Percentiles rank a stretch among this genome's conserved stretches.
Conservation (phyloP, 1,140 invertebrate genomes). For the Notospermus geniculatus region DNA sequence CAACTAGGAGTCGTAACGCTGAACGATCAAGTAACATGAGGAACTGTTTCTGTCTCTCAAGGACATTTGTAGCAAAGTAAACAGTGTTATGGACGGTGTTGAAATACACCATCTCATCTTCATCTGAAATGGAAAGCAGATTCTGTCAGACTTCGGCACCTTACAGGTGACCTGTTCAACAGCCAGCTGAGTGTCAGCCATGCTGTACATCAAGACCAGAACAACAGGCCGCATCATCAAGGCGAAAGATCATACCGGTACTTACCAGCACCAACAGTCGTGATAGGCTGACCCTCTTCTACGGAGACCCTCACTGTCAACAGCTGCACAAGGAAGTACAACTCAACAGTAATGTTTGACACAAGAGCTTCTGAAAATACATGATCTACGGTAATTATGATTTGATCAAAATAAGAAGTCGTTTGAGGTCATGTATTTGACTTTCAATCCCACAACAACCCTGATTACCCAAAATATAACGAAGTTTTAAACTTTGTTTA, state of each 20-base stretch:
- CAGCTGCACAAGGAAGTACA: constrained; percentile 63
- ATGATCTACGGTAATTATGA: too few species aligned
- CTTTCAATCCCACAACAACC: too few species aligned
- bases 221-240: too few species aligned
- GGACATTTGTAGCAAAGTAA: constrained; percentile 62
- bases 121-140: constrained; percentile 28
- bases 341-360: constrained; percentile 61
- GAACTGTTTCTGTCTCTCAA: constrained; percentile 57
- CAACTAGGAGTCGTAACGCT: constrained; percentile 60
- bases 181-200: too few species aligned
- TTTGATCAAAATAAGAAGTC: too few species aligned
- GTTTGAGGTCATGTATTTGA: too few species aligned
- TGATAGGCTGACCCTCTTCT: background rate
- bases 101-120: constrained; percentile 42
- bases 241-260: background rate
- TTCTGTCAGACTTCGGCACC: too few species aligned
- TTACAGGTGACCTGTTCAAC: too few species aligned
- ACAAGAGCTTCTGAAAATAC: constrained; percentile 56
- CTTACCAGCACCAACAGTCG: background rate
- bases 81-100: constrained; percentile 62
- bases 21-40: constrained; percentile 60
- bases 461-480: too few species aligned
- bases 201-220: too few species aligned
- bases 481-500: too few species aligned
- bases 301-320: constrained; percentile 47